Conservation (phyloP, 2,888 invertebrate genomes). For the Coelopa pilipes region DNA sequence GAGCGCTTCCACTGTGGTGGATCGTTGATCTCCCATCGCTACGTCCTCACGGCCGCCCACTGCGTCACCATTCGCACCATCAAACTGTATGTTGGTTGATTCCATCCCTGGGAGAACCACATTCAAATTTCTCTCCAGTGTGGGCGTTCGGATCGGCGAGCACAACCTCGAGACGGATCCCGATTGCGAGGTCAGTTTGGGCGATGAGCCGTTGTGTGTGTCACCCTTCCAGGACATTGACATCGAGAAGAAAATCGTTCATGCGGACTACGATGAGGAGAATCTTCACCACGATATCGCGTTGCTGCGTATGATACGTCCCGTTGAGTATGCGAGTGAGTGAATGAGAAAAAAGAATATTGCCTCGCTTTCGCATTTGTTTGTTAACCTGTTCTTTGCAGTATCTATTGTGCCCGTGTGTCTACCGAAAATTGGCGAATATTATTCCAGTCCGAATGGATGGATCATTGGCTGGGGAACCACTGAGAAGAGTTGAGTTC, state of each 20-base stretch:
- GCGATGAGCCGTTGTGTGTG: not conserved
- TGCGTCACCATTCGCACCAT: slow-evolving; percentile 40
- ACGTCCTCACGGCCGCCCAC: slow-evolving; percentile 50
- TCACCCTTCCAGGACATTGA: slow-evolving; percentile 2
- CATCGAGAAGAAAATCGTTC: slow-evolving; percentile 17
- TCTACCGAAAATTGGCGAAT: slow-evolving; percentile 7
- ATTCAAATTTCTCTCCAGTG: not conserved
- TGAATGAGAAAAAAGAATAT: not conserved
- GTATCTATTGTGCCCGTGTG: slow-evolving; percentile 21
- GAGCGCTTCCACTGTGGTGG: slow-evolving; percentile 55
- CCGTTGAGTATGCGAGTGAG: slow-evolving; percentile 2
- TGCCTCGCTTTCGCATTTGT: not conserved
- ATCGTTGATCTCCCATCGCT: slow-evolving; percentile 45
- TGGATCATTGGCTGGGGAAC: slow-evolving; percentile 29
- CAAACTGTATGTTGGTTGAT: not conserved
- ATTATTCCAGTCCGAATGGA: not conserved
- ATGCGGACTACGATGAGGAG: not conserved
- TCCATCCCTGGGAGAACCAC: not conserved
- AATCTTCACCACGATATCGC: slow-evolving; percentile 17
- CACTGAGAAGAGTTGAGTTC: slow-evolving; percentile 24
- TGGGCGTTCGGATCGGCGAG: slow-evolving; percentile 28
- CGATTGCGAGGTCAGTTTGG: slow-evolving; percentile 26
- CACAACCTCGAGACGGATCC: not conserved
- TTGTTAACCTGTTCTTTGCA: not conserved
- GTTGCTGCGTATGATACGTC: not conserved